Conservation (phyloP, 2,888 invertebrate genomes). For the Agrypnus murinus region DNA sequence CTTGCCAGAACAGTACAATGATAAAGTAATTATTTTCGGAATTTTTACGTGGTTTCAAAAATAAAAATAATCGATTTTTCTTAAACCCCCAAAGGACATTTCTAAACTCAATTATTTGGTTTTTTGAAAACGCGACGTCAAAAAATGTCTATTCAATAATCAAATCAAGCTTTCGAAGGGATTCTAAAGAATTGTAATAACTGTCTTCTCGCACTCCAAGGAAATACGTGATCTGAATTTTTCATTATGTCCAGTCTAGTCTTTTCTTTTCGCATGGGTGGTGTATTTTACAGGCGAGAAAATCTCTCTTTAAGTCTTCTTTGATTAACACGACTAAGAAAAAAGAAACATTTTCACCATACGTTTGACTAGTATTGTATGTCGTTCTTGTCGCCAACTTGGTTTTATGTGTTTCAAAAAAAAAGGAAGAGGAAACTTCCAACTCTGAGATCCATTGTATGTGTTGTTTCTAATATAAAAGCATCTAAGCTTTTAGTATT, state of each 20-base stretch:
- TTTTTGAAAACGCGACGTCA: conserved; percentile 11
- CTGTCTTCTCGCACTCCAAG: conserved; percentile 26
- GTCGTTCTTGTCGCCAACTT: background rate
- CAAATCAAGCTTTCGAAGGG: conserved; percentile 29
- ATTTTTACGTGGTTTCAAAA: conserved; percentile 4
- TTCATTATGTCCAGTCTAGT: conserved; percentile 15
- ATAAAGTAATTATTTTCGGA: conserved; percentile 16
- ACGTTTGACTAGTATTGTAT: background rate
- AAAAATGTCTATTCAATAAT: conserved; percentile 27
- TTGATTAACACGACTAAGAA: conserved; percentile 8
- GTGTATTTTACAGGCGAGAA: conserved; percentile 1
- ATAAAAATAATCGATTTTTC: conserved; percentile 11
- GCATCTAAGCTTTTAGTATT: conserved; percentile 5
- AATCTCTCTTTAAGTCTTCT: conserved; percentile 16
- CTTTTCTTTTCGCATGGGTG: conserved; percentile 4
- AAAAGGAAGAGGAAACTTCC: background rate
- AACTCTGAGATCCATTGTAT: background rate
- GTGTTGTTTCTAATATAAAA: conserved; percentile 6
- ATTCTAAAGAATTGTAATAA: conserved; percentile 34
- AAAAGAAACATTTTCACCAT: background rate
- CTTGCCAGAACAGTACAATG: background rate
- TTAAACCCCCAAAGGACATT: conserved; percentile 7
- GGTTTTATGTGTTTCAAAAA: background rate
- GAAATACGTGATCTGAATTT: conserved; percentile 29
- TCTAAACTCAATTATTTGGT: conserved; percentile 20